Evolutionary conservation across 2,888 invertebrate species (phyloP), one percentile per base, ranked within the genome.

Genomic region (Drosophila pseudotakahashii): DNA sequence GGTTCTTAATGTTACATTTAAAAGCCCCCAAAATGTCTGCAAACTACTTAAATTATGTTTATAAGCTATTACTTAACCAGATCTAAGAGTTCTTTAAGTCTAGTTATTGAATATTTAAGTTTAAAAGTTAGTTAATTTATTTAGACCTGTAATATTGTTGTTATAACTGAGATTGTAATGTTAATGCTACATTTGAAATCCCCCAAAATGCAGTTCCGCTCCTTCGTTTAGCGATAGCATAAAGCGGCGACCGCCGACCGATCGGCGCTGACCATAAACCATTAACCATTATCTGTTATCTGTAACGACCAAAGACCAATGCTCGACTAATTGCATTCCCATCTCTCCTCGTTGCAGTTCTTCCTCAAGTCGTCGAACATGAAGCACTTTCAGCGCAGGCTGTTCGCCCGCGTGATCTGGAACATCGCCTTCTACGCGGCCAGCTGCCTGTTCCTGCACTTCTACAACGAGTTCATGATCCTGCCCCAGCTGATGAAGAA

Each of bases 391-490:
- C 91, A 92, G 74, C 90, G 91, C 9, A 90, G 89, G 69, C 92
- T 91, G 66, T 91, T 92, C 42, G 89, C 90, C 0, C 89, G 92
- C 2, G 81, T 91, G 14, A 81, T 92, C 42, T 92, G 92, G 92
- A 92, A 91, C 67, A 90, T 92, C 44, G 90, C 92, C 16, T 92
- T 92, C 64, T 91, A 90, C 81, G 85, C 89, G 23, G 92, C 92
- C 10, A 89, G 91, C 45, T 85, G 90, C 32, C 75, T 91, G 16
- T 92, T 92, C 66, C 75, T 92, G 37, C 88, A 91, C 75, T 88
- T 90, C 39, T 92, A 92, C 77, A 92, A 92, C 71, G 91, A 92
- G 70, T 90, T 91, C 58, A 91, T 92, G 80, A 90, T 92, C 63
- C 79, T 90, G 80, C 92, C 92, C 9, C 90, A 91, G 52, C 59